phyloP scores from a whole-genome alignment of 2,888 invertebrate genomes.

The Zaprionus obscuricornis region DNA sequence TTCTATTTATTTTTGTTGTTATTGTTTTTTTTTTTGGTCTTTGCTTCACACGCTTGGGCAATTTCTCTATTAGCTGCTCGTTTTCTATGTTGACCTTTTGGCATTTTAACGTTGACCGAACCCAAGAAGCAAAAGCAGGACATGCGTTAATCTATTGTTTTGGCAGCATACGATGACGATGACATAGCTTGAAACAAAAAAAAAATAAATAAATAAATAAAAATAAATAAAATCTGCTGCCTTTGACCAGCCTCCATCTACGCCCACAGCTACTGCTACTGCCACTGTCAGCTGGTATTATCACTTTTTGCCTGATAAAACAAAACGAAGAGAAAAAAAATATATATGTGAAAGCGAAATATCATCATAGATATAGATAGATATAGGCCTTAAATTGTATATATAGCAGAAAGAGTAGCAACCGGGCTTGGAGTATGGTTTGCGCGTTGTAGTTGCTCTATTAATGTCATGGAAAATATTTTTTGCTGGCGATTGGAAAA shows the following conservation, averaged over 20 bases:
- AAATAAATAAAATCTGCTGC: no score
- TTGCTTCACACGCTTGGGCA: conserved; percentile 21
- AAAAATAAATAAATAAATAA: no score
- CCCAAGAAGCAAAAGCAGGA: conserved; percentile 7
- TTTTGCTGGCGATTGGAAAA: conserved; percentile 71
- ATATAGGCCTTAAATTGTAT: conserved; percentile 33
- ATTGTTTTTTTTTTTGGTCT: neutral
- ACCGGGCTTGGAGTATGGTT: no score
- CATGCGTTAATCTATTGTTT: conserved; percentile 70
- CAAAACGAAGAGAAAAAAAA: conserved; percentile 34
- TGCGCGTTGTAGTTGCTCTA: conserved; percentile 37
- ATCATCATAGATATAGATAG: neutral
- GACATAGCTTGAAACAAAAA: no score
- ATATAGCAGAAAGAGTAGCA: no score
- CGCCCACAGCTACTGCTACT: neutral
- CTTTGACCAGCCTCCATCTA: neutral
- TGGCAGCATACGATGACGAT: conserved; percentile 54
- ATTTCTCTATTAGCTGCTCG: conserved; percentile 46
- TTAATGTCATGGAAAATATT: conserved; percentile 71
- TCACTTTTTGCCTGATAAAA: conserved; percentile 54
- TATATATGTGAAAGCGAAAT: conserved; percentile 12
- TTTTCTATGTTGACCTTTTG: conserved; percentile 42
- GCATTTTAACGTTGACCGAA: conserved; percentile 49
- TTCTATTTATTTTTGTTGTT: neutral
- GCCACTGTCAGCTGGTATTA: conserved; percentile 31